Evolutionary conservation across 2,888 invertebrate genomes (phyloP).

Genomic region (Ennomos erosarius): DNA sequence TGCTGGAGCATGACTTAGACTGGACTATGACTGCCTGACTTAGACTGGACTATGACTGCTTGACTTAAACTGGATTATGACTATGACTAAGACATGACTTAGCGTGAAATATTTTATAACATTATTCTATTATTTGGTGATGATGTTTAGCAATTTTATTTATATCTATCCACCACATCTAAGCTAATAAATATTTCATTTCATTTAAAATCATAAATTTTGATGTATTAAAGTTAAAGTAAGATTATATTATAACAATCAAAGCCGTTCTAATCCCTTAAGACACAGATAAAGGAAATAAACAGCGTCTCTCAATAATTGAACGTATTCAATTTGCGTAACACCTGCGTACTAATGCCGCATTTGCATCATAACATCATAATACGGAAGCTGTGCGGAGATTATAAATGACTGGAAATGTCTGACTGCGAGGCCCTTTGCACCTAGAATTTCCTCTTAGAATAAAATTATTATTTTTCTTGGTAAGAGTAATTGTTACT

Average conservation of each 20-base stretch:
- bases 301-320: constrained; percentile 22
- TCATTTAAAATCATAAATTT: too few relatives aligned
- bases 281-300: constrained; percentile 25
- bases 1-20: too few relatives aligned
- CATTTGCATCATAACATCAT: constrained; percentile 31
- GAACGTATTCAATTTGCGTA: constrained; percentile 31
- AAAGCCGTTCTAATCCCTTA: constrained; percentile 7
- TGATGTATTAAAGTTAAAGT: background rate
- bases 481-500: too few relatives aligned
- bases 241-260: constrained; percentile 15
- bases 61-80: too few relatives aligned
- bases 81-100: too few relatives aligned
- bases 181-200: too few relatives aligned
- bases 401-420: constrained; percentile 28
- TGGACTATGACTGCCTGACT: too few relatives aligned
- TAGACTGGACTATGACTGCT: too few relatives aligned
- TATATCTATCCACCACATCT: too few relatives aligned
- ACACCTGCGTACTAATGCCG: constrained; percentile 29
- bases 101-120: too few relatives aligned
- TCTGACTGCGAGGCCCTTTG: constrained; percentile 8
- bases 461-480: background rate
- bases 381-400: constrained; percentile 23
- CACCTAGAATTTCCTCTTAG: background rate
- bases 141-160: too few relatives aligned
- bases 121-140: too few relatives aligned